A percentile compares a stretch with the other conserved stretches of the same genome.
Evolutionary conservation across 1,140 invertebrate species (phyloP).

Genomic region (Stegodyphus dumicola): DNA sequence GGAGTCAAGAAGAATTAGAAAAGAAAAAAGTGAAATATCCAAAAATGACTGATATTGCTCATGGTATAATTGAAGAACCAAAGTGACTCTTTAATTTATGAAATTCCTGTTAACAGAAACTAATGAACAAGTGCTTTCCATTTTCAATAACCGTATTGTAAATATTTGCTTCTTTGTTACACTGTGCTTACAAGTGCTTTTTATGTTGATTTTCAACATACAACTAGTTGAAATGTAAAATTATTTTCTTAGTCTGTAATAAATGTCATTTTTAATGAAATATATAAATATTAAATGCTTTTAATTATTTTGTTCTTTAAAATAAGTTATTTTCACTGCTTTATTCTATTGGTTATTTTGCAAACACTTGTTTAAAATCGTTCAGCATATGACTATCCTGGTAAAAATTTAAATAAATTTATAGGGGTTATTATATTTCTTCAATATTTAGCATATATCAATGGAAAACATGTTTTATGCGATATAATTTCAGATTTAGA

Average conservation of each 20-base stretch:
- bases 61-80: conserved; percentile 72
- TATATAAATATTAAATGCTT: background rate
- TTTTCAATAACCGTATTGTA: conserved; percentile 9
- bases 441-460: too few species aligned
- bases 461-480: too few species aligned
- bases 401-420: too few species aligned
- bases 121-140: conserved; percentile 12
- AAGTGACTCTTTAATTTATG: conserved; percentile 70
- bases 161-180: conserved; percentile 3
- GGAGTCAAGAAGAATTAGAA: conserved; percentile 95
- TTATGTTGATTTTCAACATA: conserved; percentile 8
- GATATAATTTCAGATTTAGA: too few species aligned
- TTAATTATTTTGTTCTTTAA: too few species aligned
- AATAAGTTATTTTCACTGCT: too few species aligned
- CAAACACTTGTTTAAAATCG: too few species aligned
- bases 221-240: conserved; percentile 17
- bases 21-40: conserved; percentile 93
- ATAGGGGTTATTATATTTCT: too few species aligned
- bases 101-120: background rate
- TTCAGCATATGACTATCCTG: too few species aligned
- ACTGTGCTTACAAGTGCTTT: background rate
- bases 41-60: conserved; percentile 88
- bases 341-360: too few species aligned
- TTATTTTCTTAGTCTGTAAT: conserved; percentile 33
- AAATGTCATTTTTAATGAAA: conserved; percentile 15